phyloP scores from a whole-genome alignment of 2,888 invertebrate species.

The Cataglyphis cursor region DNA sequence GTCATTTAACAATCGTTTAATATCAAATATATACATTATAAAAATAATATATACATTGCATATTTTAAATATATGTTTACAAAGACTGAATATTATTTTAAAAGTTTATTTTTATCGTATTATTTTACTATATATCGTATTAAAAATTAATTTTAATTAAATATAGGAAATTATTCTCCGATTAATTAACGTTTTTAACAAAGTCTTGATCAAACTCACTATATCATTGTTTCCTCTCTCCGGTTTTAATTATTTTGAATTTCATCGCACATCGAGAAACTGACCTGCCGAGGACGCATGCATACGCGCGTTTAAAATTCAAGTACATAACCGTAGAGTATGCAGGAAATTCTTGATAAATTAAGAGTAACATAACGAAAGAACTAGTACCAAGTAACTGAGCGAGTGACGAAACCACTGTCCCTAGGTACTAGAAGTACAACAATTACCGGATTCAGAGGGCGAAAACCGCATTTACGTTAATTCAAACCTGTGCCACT shows the following conservation, averaged over 20 bases:
- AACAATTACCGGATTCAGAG: conserved; percentile 63
- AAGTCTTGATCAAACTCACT: background rate
- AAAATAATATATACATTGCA: background rate
- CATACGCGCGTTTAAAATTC: conserved; percentile 20
- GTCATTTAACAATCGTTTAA: conserved; percentile 13
- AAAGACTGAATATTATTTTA: background rate
- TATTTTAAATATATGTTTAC: background rate
- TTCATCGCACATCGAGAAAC: background rate
- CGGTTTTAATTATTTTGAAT: conserved; percentile 9
- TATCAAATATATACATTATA: background rate
- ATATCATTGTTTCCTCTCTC: background rate
- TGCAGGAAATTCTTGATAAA: conserved; percentile 37
- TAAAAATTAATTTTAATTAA: conserved; percentile 7
- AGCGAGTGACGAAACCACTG: conserved; percentile 40
- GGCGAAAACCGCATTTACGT: conserved; percentile 54
- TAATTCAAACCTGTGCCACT: conserved; percentile 29
- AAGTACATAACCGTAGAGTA: conserved; percentile 11
- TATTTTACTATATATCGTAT: background rate
- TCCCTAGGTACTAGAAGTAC: conserved; percentile 34
- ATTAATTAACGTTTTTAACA: background rate
- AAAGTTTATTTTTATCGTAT: background rate
- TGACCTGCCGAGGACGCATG: background rate
- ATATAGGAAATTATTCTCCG: conserved; percentile 10
- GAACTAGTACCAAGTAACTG: conserved; percentile 43
- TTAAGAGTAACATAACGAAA: conserved; percentile 47